Base-by-base conservation (phyloP, 1,140 invertebrate species). In the Bombus superbus region DNA sequence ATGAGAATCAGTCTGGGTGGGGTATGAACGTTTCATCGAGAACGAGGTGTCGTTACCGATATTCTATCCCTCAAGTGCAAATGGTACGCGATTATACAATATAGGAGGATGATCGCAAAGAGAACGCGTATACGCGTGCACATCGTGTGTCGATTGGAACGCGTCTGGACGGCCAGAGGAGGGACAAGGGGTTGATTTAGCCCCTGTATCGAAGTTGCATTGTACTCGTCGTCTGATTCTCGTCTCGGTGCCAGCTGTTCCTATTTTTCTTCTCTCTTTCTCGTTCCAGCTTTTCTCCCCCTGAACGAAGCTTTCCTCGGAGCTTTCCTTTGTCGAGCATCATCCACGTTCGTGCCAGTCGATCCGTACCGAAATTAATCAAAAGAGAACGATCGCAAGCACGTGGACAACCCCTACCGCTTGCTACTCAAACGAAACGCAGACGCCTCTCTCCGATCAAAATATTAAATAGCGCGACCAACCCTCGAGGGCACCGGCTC, bases 401-500 rank as follows among this genome's bases (percentile, higher is more conserved):
- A 89, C 88, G 87, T 91, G 86, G 90, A 82, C 87, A 87, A 84
- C 80, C 76, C 77, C 82, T 59, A 75, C 81, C 38, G 47, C 73
- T 57, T 40, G 77, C 40, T 66, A 44, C 68, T 72, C 79, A 10
- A 78, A 78, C 64, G 78, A 68, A 75, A 85, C 74, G 64, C 85
- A 71, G 66, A 81, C 83, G 77, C 84, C 79, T 87, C 86, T 80
- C 73, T 78, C 35, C 90, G 91, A 93, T 93, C 91, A 92, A 93
- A 92, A 92, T 93, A 92, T 93, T 92, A 92, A 92, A 91, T 92
- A 89, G 88, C 86, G 79, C 82, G 86, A 81, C 66, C 59, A 80
- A 84, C 88, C 88, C 79, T 66, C 72, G 44, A 75, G 88, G 86
- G 66, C 64, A 81, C 64, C 57, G 62, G 59, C 44, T 42, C 68